A percentile compares a stretch with the other conserved stretches of the same genome.
These are phyloP conservation scores for Fregata magnificens DNA, from an alignment of 2,113 vertebrate genomes.

Conservation along the genomic window DNA sequence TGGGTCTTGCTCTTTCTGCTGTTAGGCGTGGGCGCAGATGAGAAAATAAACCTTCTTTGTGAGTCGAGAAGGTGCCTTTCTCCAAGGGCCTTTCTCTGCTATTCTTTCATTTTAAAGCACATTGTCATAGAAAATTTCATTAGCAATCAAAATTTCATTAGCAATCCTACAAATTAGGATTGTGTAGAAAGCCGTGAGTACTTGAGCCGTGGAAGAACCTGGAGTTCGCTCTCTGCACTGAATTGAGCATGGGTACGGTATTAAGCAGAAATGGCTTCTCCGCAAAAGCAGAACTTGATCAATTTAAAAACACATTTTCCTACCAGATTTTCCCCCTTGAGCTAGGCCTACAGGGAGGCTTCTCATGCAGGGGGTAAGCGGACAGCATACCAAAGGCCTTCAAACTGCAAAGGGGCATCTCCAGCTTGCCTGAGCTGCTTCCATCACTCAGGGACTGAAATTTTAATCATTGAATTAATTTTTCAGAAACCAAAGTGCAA, in stretches of 20 bases:
- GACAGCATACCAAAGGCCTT: neutral
- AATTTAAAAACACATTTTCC: neutral
- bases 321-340: neutral
- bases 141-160: neutral
- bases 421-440: slow-evolving; percentile 35
- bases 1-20: neutral
- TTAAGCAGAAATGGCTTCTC: neutral
- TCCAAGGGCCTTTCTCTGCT: neutral
- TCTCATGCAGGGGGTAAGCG: neutral
- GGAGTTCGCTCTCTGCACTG: neutral
- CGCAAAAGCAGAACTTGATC: neutral
- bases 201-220: neutral
- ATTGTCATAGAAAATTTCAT: neutral
- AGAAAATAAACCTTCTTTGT: neutral
- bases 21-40: neutral
- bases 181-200: neutral
- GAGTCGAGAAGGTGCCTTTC: neutral
- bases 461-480: slow-evolving; percentile 74
- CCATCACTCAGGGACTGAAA: slow-evolving; percentile 66
- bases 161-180: too few relatives aligned
- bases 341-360: neutral
- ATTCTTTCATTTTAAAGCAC: neutral
- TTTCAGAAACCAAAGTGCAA: slow-evolving; percentile 66
- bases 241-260: neutral
- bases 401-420: slow-evolving; percentile 26